Conservation (phyloP, 2,888 invertebrate species). For the Lepidochrysops patricia region DNA sequence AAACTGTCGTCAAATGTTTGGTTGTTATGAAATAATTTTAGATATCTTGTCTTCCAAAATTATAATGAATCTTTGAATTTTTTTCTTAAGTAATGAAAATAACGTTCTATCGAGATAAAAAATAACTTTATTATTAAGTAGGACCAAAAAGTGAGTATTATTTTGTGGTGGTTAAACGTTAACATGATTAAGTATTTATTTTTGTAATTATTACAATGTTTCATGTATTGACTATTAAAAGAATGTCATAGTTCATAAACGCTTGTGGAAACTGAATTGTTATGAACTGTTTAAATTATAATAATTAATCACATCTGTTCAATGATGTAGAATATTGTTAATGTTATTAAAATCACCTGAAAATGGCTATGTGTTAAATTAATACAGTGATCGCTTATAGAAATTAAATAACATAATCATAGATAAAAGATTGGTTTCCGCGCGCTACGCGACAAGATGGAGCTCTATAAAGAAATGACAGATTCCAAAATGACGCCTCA, state of each 20-base stretch:
- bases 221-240: no score
- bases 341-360: not conserved
- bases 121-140: not conserved
- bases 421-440: not conserved
- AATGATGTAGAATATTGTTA: not conserved
- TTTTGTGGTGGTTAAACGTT: no score
- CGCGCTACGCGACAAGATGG: no score
- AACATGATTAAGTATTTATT: no score
- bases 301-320: not conserved
- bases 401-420: not conserved
- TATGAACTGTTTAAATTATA: not conserved
- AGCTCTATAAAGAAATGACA: no score
- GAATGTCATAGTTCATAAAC: not conserved
- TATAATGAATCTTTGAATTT: not conserved
- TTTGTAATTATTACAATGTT: no score
- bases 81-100: not conserved
- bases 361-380: not conserved
- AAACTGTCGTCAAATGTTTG: not conserved
- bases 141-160: not conserved
- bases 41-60: not conserved
- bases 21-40: not conserved
- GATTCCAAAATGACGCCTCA: no score
- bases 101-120: no score
- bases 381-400: not conserved
- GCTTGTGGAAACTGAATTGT: not conserved